Evolutionary conservation across 2,113 vertebrate species (phyloP).

Genomic region (Carollia perspicillata): DNA sequence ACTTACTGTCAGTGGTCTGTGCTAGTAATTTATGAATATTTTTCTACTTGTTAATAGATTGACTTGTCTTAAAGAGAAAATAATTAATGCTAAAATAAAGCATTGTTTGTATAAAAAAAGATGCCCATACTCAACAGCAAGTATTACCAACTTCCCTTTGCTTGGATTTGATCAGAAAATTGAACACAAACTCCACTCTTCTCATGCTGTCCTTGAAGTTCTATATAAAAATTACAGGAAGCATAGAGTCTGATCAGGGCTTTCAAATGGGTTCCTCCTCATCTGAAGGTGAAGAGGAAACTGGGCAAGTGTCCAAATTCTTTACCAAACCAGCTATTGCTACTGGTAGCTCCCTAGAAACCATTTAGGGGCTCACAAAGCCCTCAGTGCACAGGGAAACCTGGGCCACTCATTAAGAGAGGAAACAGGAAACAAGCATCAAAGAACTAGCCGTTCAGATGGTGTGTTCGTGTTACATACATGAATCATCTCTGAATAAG

Average conservation of each 20-base stretch:
- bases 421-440: constrained; percentile 62
- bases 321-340: constrained; percentile 78
- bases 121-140: not conserved
- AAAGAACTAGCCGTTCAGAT: constrained; percentile 47
- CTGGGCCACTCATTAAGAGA: constrained; percentile 57
- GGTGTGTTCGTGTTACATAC: constrained; percentile 45
- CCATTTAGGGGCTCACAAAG: constrained; percentile 75
- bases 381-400: constrained; percentile 63
- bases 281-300: constrained; percentile 81
- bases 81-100: not conserved
- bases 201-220: constrained; percentile 69
- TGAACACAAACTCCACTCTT: constrained; percentile 54
- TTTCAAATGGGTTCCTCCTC: constrained; percentile 76
- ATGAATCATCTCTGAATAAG: constrained; percentile 53
- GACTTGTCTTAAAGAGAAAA: constrained; percentile 8
- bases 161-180: constrained; percentile 51
- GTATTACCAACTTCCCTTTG: constrained; percentile 54
- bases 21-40: not conserved
- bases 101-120: not conserved
- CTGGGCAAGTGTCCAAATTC: constrained; percentile 79
- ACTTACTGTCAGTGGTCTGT: not conserved
- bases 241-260: constrained; percentile 73
- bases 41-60: not conserved
- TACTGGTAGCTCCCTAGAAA: constrained; percentile 74
- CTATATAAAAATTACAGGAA: constrained; percentile 74